These are phyloP conservation scores for Trissoscelio sp. DNA, from an alignment of 2,888 invertebrate genomes.

Conservation along the genomic window DNA sequence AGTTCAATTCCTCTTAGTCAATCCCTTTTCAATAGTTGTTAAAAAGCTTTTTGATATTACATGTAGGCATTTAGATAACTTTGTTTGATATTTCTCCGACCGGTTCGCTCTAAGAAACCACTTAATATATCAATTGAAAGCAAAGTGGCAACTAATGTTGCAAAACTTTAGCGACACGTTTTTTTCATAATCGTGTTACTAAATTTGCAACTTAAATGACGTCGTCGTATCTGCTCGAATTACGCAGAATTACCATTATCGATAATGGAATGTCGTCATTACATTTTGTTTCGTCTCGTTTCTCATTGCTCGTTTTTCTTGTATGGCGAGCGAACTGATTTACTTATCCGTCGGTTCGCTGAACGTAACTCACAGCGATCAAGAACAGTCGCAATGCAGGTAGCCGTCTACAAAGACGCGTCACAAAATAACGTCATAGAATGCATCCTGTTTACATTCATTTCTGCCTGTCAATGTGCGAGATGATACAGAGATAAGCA, in stretches of 20 bases:
- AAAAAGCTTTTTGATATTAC: too few relatives aligned
- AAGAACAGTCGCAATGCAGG: slow-evolving; percentile 50
- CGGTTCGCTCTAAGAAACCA: slow-evolving; percentile 13
- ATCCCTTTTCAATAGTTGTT: too few relatives aligned
- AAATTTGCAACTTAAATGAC: slow-evolving; percentile 74
- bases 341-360: slow-evolving; percentile 65
- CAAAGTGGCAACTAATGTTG: slow-evolving; percentile 1
- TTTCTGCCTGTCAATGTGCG: slow-evolving; percentile 59
- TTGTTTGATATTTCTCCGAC: slow-evolving; percentile 11
- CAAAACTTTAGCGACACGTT: slow-evolving; percentile 16
- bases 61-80: slow-evolving; percentile 32
- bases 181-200: slow-evolving; percentile 62
- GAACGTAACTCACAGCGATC: slow-evolving; percentile 60
- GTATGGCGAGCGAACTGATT: slow-evolving; percentile 59
- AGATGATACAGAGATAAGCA: slow-evolving; percentile 29
- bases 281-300: slow-evolving; percentile 57
- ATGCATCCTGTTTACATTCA: slow-evolving; percentile 65
- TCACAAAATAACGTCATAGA: slow-evolving; percentile 61
- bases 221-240: slow-evolving; percentile 64
- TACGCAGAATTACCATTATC: slow-evolving; percentile 66
- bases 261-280: slow-evolving; percentile 65
- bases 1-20: too few relatives aligned
- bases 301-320: slow-evolving; percentile 53
- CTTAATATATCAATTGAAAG: slow-evolving; percentile 27
- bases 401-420: slow-evolving; percentile 51